Conservation (phyloP, 2,113 vertebrate genomes). For the Poecile atricapillus region DNA sequence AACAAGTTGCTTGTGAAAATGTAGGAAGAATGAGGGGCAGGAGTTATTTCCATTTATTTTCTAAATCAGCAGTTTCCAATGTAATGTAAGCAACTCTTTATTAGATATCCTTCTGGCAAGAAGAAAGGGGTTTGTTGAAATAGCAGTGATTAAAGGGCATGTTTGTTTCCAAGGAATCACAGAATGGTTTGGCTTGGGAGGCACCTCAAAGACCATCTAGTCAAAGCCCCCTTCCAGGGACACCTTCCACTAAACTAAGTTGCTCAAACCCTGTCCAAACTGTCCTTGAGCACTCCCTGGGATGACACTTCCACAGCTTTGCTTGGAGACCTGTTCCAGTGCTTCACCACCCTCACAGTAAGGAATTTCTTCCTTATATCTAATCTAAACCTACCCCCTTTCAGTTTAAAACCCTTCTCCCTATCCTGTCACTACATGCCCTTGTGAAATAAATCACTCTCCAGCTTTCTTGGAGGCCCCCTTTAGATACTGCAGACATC, state of each 20-base stretch:
- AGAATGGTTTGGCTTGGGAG: neutral
- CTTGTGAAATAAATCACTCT: neutral
- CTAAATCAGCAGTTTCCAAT: neutral
- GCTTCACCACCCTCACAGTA: neutral
- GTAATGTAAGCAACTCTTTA: neutral
- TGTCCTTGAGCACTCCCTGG: neutral
- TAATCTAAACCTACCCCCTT: neutral
- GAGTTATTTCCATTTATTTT: neutral
- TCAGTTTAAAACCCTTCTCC: neutral
- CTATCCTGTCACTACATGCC: rapidly evolving
- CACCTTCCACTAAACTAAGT: neutral
- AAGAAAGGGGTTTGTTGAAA: neutral
- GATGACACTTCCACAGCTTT: neutral
- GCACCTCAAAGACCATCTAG: neutral
- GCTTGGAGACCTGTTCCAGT: neutral
- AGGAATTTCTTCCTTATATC: neutral
- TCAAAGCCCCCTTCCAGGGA: neutral
- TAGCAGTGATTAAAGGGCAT: neutral
- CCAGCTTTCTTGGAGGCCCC: neutral
- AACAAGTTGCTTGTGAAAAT: neutral
- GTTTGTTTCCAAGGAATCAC: neutral
- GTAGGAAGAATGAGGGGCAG: neutral
- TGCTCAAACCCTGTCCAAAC: neutral
- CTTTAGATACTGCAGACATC: neutral
- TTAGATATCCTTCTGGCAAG: neutral